Base-by-base conservation (phyloP, 2,888 invertebrate species). In the Scaptomyza parva region DNA sequence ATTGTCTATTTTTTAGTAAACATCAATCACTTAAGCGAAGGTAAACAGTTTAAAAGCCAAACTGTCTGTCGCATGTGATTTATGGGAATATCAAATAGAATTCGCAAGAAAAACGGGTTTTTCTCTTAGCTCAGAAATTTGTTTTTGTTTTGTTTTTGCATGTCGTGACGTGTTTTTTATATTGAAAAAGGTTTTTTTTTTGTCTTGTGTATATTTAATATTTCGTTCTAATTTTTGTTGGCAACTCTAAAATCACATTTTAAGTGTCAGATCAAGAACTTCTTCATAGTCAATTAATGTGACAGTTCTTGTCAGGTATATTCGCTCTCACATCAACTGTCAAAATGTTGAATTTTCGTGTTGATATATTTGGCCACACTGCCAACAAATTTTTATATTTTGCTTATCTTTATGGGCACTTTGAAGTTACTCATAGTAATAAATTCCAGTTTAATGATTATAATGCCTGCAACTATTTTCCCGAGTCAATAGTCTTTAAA, bases 21-120 rank as follows among this genome's bases (percentile, higher is more conserved):
- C 64, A 64, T 53, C 64, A 64, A 63, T 64, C 64, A 64, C 50
- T 52, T 41, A 64, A 8, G n/a, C 33, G 9, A 52, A 41, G 47
- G 44, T 52, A 44, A 52, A 64, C 45, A 64, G 30, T 47, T 53
- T 35, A 64, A 64, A 35, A 53, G 47, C 28, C 52, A 64, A 53
- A 18, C 24, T 47, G 41, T 35, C 48, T 35, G 26, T 44, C 45
- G 37, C 37, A 37, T 51, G n/a, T 26, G 63, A 63, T 12, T 30
- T 63, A 52, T 64, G 64, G 35, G 41, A 53, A 64, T 64, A 64
- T 64, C 35, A 47, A 64, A 43, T 28, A 35, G 28, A 47, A 47
- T 35, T 45, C 40, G 39, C 44, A 30, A 40, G n/a, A 22, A 18
- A 30, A 64, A 64, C 64, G 8, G 53, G 65, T 53, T 64, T 30